Evolutionary conservation across 2,113 vertebrate species (phyloP).

Genomic region (Bungarus multicinctus): DNA sequence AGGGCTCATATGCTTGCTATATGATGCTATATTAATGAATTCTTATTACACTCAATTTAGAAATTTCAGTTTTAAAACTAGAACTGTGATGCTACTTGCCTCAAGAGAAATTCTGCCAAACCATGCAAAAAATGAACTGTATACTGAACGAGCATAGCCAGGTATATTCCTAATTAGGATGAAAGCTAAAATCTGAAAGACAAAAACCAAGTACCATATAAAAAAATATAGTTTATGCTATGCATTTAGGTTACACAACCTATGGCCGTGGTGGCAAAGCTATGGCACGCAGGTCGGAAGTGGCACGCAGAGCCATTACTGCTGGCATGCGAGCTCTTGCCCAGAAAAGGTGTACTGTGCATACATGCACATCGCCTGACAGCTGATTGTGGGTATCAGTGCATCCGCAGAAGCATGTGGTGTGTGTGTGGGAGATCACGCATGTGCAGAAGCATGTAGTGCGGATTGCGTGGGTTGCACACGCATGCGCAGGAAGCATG

Average conservation of each 20-base stretch:
- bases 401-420: too few species aligned
- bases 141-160: conserved; percentile 89
- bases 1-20: not conserved
- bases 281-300: too few species aligned
- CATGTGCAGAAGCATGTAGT: too few species aligned
- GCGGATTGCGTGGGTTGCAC: too few species aligned
- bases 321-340: too few species aligned
- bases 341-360: too few species aligned
- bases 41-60: not conserved
- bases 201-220: not conserved
- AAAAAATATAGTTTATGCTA: not conserved
- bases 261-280: too few species aligned
- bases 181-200: conserved; percentile 92
- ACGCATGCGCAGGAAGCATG: too few species aligned
- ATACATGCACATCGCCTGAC: too few species aligned
- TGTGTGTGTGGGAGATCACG: too few species aligned
- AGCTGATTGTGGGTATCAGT: too few species aligned
- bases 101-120: conserved; percentile 97
- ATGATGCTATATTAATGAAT: not conserved
- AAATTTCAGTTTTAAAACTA: not conserved
- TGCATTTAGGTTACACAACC: not conserved
- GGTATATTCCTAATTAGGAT: conserved; percentile 97
- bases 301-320: too few species aligned
- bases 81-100: conserved; percentile 70
- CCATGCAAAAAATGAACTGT: conserved; percentile 98